These are phyloP conservation scores for Parazoanthus atlanticus DNA, from an alignment of 92 coral and sea anemone species.

Conservation along the genomic window DNA sequence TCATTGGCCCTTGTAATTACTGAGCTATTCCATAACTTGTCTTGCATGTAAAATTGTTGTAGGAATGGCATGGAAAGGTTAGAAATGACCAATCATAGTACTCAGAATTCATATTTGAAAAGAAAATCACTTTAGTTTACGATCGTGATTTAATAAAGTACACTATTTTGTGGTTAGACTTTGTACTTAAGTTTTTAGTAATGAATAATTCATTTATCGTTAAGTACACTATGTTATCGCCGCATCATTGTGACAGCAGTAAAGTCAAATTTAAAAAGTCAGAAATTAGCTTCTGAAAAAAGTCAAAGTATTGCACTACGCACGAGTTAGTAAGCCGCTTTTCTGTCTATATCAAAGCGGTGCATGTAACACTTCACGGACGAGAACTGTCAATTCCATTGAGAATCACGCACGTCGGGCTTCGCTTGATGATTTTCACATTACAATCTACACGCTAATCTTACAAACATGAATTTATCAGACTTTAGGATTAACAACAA, in stretches of 20 bases:
- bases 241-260: conserved; percentile 2
- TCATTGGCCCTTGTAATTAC: conserved; percentile 34
- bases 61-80: background rate
- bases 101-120: background rate
- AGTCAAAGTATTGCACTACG: background rate
- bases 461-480: background rate
- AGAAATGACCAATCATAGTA: conserved; percentile 11
- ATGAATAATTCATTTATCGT: conserved; percentile 20
- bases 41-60: conserved; percentile 9
- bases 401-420: conserved; percentile 26
- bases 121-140: conserved; percentile 6
- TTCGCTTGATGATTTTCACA: conserved; percentile 11
- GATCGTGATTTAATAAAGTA: background rate
- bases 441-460: conserved; percentile 20
- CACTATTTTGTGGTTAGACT: conserved; percentile 27
- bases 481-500: conserved; percentile 5
- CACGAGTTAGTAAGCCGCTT: too few relatives aligned
- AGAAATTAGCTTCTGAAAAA: background rate
- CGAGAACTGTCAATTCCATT: background rate
- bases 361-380: background rate
- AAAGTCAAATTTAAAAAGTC: background rate
- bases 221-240: conserved; percentile 25
- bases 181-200: conserved; percentile 28
- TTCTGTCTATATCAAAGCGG: background rate
- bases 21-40: background rate